Evolutionary conservation across 2,113 vertebrate genomes (phyloP).

Genomic region (Anguilla japonica): DNA sequence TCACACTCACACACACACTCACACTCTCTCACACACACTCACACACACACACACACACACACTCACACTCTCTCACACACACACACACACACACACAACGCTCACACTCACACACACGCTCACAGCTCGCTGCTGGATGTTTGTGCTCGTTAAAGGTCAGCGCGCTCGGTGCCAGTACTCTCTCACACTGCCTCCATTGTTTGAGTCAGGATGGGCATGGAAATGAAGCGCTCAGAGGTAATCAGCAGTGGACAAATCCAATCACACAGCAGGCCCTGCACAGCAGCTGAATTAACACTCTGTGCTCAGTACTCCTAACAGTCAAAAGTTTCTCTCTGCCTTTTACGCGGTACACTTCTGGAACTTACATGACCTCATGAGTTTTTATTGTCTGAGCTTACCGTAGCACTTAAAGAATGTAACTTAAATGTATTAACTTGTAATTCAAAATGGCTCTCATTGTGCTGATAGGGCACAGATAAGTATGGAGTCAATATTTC

Average conservation of each 20-base stretch:
- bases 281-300: constrained; percentile 45
- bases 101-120: not conserved
- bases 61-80: too few species aligned
- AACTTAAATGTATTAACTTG: not conserved
- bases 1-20: not conserved
- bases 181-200: constrained; percentile 56
- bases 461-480: not conserved
- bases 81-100: not conserved
- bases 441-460: not conserved
- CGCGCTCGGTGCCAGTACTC: constrained; percentile 45
- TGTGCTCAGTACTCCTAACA: constrained; percentile 32
- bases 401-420: constrained; percentile 1
- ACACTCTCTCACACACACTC: too few species aligned
- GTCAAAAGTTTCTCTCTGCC: not conserved
- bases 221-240: constrained; percentile 50
- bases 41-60: too few species aligned
- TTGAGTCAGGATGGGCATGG: constrained; percentile 52
- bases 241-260: constrained; percentile 41
- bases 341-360: not conserved
- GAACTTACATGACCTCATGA: not conserved
- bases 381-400: not conserved
- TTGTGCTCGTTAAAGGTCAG: constrained; percentile 49
- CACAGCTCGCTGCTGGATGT: not conserved
- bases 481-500: not conserved
- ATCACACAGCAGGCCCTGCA: constrained; percentile 44